Base-by-base conservation (phyloP, 2,797 vertebrate species). In the Lepilemur ruficaudatus region DNA sequence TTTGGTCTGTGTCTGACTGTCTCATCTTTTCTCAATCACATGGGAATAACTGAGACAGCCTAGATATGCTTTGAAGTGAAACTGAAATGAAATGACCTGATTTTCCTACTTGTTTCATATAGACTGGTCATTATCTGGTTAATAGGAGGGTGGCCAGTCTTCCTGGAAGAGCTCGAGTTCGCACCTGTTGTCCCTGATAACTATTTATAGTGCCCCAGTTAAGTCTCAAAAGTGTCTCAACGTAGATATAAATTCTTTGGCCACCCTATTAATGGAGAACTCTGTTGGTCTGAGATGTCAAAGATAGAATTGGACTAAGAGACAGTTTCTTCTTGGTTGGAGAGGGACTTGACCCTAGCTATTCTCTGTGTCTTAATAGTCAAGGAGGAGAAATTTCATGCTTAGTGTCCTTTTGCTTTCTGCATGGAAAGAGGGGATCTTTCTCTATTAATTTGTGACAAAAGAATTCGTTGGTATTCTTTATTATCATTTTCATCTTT, bases 181-280 rank as follows among this genome's bases (percentile, higher is more conserved):
- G 15, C 32, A 73, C 81, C 48, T 81, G 48, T 20, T 90, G 52
- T 73, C 61, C 70, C 22, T 61, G 20, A 52, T 30, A 63, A 72
- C 87, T 94, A 67, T 81, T 89, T 92, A 48, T 75, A 82, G 92
- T 69, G 25, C 20, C 25, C 94, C 75, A 76, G 25, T 76, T 92
- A 79, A 46, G 4, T 61, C 70, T 61, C 30, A 13, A 43, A 83
- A 92, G 46, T 83, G 20, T 89, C 41, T 93, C n/a, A 15, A 7
- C 23, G 13, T 89, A 15, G n/a, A 17, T 46, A 22, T 63, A 55
- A 72, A 67, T 78, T 81, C 70, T 78, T 92, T 57, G 87, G 67
- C 43, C 35, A 48, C 35, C 46, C 14, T 50, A 7, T 72, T 67
- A n/a, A 22, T 75, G 69, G 76, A 78, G 59, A 43, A 61, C 11